Base-by-base conservation (phyloP, 1,140 invertebrate genomes). In the Nasonia vitripennis region DNA sequence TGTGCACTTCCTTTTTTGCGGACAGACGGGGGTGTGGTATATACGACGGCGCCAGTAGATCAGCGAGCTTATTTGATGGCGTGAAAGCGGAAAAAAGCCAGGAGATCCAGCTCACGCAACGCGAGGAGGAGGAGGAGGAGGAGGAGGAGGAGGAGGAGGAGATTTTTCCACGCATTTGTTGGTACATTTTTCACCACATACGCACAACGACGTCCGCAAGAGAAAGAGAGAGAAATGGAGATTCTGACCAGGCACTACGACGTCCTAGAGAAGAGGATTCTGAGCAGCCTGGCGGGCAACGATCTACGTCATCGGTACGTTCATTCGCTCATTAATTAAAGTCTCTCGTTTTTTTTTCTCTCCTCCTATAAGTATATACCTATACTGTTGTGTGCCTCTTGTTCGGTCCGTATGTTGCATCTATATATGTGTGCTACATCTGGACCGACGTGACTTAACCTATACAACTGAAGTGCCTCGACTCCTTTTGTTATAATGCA, bases 241-340 rank as follows among this genome's bases (percentile, higher is more conserved):
- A 81, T 78, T 83, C 17, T 88, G 31, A 84, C 80, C 0, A 86
- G 74, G 34, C 74, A 51, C n/a, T 89, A 87, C 68, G 51, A 74
- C 11, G 73, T 74, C 45, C 10, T 87, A n/a, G 87, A 87, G 23
- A 71, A 84, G 31, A 87, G 75, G 78, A 85, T 89, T 75, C 70
- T 88, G 7, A 55, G 67, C 51, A 87, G 80, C 37, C 73, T 89
- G 14, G 62, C 77, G 20, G 75, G 62, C 31, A 88, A 73, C 70
- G 68, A 80, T 70, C 83, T 89, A 80, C 71, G 70, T 85, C 87
- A 87, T 81, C 82, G 88, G 87, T 89, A 85, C 67, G 87, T 86
- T 41, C 23, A 17, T 86, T 37, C 34, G 14, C 51, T 37, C 2
- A 55, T 84, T 37, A 31, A 55, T 70, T 68, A 68, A n/a, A 85